A percentile compares a stretch with the other conserved stretches of the same genome.
Evolutionary conservation across 1,140 invertebrate species (phyloP).

Genomic region (Trichonephila inaurata): DNA sequence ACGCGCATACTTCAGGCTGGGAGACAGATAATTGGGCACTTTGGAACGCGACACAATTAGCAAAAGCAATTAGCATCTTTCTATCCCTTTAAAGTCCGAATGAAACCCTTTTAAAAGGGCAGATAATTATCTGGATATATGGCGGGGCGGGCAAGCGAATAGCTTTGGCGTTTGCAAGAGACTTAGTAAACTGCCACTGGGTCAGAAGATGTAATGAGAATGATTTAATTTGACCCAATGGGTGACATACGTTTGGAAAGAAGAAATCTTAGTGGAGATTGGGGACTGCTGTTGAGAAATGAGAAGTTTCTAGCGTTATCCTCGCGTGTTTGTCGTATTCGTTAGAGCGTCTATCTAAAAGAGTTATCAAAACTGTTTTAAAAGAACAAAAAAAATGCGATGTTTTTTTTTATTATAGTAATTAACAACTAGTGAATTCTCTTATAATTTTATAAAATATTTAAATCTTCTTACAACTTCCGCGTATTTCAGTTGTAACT

Average conservation of each 20-base stretch:
- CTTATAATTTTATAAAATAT: too few species aligned
- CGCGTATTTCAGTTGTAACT: too few species aligned
- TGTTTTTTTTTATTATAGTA: too few species aligned
- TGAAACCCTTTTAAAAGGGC: conserved; percentile 33
- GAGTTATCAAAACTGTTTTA: too few species aligned
- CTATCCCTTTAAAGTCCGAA: conserved; percentile 19
- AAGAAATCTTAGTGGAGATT: background rate
- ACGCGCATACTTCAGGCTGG: background rate
- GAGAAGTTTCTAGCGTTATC: background rate
- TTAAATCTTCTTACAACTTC: too few species aligned
- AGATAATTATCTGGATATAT: conserved; percentile 15
- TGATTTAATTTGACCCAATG: conserved; percentile 36
- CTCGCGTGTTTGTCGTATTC: too few species aligned
- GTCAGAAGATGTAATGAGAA: conserved; percentile 14
- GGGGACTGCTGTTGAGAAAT: background rate
- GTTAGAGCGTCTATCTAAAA: too few species aligned
- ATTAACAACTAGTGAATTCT: too few species aligned
- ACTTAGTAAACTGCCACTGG: conserved; percentile 32
- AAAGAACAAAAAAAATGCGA: too few species aligned
- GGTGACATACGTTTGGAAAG: background rate
- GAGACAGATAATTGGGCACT: conserved; percentile 58
- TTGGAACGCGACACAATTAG: conserved; percentile 62
- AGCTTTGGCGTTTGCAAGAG: background rate
- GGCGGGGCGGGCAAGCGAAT: background rate
- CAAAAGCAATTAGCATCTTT: conserved; percentile 60